Evolutionary conservation across 2,888 invertebrate species (phyloP), one percentile per base, ranked within the genome.

Genomic region (Eupithecia exiguata): DNA sequence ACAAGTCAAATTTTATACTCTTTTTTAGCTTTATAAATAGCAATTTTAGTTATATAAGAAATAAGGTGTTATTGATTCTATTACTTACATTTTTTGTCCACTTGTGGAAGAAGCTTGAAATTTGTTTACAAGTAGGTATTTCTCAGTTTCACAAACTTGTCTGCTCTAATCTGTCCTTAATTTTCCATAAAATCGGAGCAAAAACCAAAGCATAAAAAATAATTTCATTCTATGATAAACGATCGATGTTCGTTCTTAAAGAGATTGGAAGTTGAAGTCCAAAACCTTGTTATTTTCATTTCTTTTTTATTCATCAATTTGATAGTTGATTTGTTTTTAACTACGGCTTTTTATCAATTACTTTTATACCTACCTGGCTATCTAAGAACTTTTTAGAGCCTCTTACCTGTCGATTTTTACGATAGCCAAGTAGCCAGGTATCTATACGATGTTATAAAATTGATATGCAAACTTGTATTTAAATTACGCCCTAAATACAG

Each of bases 401-500:
- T 35, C 43, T 73, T 69, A 69, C 69, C 43, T 67, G 66, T 69
- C 69, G 21, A 72, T 16, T 69, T 71, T 71, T 69, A 68, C 1
- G 53, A 71, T 38, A 67, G 36, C 14, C 40, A 66, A 66, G 69
- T 63, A 69, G 69, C 63, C 40, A 66, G 25, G 53, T 65, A 72
- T 72, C 68, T 69, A 58, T 58, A 58, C 18, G n/a, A 49, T 58
- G 36, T 62, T 49, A 74, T 74, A 74, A 74, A 68, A 74, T 74
- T 69, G 71, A 67, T 71, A 74, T 74, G 71, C 74, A 74, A 74
- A 74, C 63, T 71, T 63, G 62, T 69, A 77, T 71, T 77, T 66
- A 72, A 79, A 79, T 78, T 73, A 77, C 74, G 78, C 75, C 61
- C 71, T 79, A 78, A 76, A 70, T 70, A 53, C 53, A 68, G 63